phyloP scores from a whole-genome alignment of 1,140 invertebrate species.

The Drosophila sechellia region DNA sequence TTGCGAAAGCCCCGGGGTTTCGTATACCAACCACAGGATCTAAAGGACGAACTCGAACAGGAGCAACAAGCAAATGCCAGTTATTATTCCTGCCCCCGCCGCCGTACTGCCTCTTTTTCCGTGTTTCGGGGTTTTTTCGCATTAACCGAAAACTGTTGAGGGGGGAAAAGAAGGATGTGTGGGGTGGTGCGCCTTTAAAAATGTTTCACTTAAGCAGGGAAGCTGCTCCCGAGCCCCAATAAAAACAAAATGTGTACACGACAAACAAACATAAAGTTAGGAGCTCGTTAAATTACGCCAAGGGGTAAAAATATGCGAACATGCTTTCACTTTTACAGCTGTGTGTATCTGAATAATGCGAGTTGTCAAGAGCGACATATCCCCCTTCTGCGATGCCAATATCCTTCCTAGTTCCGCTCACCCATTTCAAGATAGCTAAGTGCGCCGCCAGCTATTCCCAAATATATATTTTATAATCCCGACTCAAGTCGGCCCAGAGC shows the following conservation, averaged over 20 bases:
- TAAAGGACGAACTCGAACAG: slow-evolving; percentile 1
- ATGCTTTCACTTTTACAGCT: slow-evolving; percentile 64
- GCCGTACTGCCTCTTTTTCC: slow-evolving; percentile 22
- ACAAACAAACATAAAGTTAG: slow-evolving; percentile 83
- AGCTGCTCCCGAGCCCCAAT: slow-evolving; percentile 55
- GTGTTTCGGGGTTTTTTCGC: slow-evolving; percentile 48
- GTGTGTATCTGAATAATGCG: slow-evolving; percentile 41
- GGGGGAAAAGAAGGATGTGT: neutral
- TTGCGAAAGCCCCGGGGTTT: slow-evolving; percentile 43
- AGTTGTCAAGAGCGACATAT: slow-evolving; percentile 49
- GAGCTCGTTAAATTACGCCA: slow-evolving; percentile 79
- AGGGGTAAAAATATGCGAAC: slow-evolving; percentile 71
- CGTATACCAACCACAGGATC: slow-evolving; percentile 35
- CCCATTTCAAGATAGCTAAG: slow-evolving; percentile 40
- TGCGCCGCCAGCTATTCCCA: slow-evolving; percentile 42
- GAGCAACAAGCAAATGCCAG: slow-evolving; percentile 40
- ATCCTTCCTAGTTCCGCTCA: slow-evolving; percentile 28
- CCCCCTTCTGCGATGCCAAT: slow-evolving; percentile 24
- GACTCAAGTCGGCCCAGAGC: slow-evolving; percentile 20
- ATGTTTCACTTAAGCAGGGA: slow-evolving; percentile 76
- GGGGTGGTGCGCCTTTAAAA: slow-evolving; percentile 58
- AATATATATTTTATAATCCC: slow-evolving; percentile 63
- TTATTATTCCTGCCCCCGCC: slow-evolving; percentile 31
- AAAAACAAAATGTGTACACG: slow-evolving; percentile 80
- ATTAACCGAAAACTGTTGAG: slow-evolving; percentile 65